These are phyloP conservation scores for Neotoxoptera formosana DNA, from an alignment of 1,140 invertebrate genomes.

Conservation along the genomic window DNA sequence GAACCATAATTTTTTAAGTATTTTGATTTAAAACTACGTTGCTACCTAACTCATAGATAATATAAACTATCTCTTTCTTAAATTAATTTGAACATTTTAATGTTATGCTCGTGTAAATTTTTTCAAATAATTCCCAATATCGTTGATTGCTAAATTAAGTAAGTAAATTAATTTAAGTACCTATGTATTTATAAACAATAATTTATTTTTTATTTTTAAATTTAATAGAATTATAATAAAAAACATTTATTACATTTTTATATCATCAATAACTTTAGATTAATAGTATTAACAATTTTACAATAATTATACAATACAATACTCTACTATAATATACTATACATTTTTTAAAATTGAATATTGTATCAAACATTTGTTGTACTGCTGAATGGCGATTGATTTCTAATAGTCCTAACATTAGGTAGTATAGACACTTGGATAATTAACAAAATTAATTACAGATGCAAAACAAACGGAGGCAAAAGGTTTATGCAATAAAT, in stretches of 20 bases:
- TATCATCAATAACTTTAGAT: no score
- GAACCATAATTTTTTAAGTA: no score
- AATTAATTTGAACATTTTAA: neutral
- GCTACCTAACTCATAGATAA: no score
- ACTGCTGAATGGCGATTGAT: neutral
- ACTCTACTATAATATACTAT: neutral
- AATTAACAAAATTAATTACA: conserved; percentile 35
- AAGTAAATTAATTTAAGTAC: neutral
- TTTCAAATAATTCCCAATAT: neutral
- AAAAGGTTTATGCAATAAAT: conserved; percentile 12
- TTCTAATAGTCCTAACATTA: neutral
- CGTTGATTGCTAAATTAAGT: neutral
- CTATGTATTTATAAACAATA: no score
- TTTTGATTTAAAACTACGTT: no score
- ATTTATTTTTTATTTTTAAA: no score
- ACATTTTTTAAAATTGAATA: neutral
- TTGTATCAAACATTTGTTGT: neutral
- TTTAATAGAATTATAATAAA: no score
- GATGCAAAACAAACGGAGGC: conserved; percentile 25
- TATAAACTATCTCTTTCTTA: no score
- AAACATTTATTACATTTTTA: no score
- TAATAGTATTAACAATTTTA: neutral
- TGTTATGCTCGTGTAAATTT: neutral
- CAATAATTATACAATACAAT: neutral
- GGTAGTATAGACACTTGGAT: neutral